Evolutionary conservation across 2,797 vertebrate species (phyloP), one percentile per base, ranked within the genome.

Genomic region (Xiphophorus birchmanni): DNA sequence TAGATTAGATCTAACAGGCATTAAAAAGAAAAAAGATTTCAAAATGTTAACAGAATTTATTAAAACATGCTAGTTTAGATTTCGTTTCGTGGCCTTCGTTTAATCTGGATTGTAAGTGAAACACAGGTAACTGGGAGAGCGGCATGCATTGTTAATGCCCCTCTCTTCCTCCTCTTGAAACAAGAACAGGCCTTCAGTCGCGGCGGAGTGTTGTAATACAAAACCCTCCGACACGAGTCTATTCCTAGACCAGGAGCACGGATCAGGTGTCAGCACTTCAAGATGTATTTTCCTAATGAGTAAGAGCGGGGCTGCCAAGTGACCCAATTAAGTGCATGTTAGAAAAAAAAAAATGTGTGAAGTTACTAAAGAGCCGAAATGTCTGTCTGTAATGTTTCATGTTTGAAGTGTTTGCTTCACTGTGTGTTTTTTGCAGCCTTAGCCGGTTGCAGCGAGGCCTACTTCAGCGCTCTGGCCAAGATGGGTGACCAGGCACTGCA

Each of bases 401-500:
- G 5, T 78, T 72, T 79, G 1, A 18, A 79, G 72, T 7, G 9
- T 60, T 21, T 48, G 12, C n/a, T n/a, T 56, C 23, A 12, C 54
- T 56, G 54, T 82, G 42, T 63, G 47, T 80, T 3, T 56, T 29
- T 73, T 26, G 9, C 93, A 99, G 98, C 96, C 0, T 91, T 99
- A 85, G 96, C 97, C 0, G 92, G 97, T 84, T 96, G 96, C 0
- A 97, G 98, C 2, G 97, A 99, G 87, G 95, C 97, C 26, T 99
- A 99, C 93, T 99, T 98, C 93, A 96, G 93, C 1, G 97, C 97
- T 2, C 95, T 99, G 11, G 96, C 97, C 85, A 99, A 97, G 93
- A 97, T 99, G 82, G 98, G 97, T 9, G 97, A 98, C 86, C 97
- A 97, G 87, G 98, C 98, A 0, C 90, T 99, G 75, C 96, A 97